Percentiles rank a stretch among this genome's conserved stretches.
Evolutionary conservation across 2,888 invertebrate species (phyloP).

Genomic region (Nysson spinosus): DNA sequence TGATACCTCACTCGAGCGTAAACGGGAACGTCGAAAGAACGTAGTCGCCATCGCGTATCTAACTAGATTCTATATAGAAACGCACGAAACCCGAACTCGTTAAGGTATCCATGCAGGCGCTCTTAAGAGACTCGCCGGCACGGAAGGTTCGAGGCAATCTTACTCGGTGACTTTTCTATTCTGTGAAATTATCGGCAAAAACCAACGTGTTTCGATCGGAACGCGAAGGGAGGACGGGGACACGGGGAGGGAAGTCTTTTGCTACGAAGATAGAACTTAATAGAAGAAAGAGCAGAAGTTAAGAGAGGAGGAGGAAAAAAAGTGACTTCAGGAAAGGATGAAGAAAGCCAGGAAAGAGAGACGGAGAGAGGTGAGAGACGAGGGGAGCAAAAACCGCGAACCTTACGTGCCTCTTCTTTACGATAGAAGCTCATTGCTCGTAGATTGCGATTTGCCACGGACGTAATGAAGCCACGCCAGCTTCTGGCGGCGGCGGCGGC

Average conservation of each 20-base stretch:
- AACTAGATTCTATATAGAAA: constrained; percentile 10
- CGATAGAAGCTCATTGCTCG: constrained; percentile 75
- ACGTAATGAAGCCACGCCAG: constrained; percentile 74
- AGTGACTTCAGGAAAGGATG: constrained; percentile 45
- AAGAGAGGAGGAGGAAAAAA: constrained; percentile 52
- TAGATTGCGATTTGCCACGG: constrained; percentile 77
- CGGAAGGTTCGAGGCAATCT: constrained; percentile 51
- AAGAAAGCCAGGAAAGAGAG: constrained; percentile 33
- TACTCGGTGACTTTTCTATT: constrained; percentile 64
- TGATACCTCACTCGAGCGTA: constrained; percentile 29
- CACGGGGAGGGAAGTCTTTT: too few relatives aligned
- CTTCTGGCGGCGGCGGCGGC: constrained; percentile 39
- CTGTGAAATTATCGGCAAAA: constrained; percentile 72
- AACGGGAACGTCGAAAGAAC: constrained; percentile 18
- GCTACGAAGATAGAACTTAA: constrained; percentile 37
- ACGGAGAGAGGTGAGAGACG: constrained; percentile 46
- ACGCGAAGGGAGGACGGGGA: constrained; percentile 3
- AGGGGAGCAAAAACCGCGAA: constrained; percentile 66
- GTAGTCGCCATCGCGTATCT: constrained; percentile 9
- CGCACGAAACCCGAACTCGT: background rate
- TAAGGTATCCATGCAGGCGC: constrained; percentile 1
- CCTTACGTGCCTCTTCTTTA: constrained; percentile 73
- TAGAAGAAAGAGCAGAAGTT: constrained; percentile 48
- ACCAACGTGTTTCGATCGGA: constrained; percentile 44
- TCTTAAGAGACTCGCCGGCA: background rate